Conservation (phyloP, 2,113 vertebrate genomes). For the Centropus bengalensis region DNA sequence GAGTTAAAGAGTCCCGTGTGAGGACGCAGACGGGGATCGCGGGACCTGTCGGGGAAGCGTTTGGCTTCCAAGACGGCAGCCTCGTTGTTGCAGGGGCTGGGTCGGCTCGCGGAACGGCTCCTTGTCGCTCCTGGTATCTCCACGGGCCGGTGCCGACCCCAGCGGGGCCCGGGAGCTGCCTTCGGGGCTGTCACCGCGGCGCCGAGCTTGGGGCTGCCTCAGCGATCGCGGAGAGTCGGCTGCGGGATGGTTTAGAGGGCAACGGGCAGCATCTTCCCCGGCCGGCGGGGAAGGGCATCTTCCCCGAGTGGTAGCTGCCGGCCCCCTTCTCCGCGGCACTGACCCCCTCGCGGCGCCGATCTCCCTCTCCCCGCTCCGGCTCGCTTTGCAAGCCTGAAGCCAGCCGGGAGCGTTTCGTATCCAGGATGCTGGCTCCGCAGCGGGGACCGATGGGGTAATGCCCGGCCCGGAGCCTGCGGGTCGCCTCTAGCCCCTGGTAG, state of each 20-base stretch:
- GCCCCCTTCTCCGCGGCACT: background rate
- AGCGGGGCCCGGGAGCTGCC: background rate
- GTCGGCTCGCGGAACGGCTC: background rate
- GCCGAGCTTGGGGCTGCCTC: background rate
- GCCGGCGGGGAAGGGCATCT: background rate
- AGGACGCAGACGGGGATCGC: background rate
- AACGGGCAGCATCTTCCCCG: background rate
- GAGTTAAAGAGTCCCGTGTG: constrained; percentile 22
- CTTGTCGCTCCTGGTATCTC: background rate
- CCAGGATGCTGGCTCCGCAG: background rate
- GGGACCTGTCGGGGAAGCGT: background rate
- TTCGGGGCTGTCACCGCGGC: background rate
- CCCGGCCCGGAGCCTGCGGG: background rate
- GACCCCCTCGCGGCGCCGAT: background rate
- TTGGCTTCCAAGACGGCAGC: background rate
- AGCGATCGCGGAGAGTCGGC: background rate
- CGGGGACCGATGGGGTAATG: constrained; percentile 35
- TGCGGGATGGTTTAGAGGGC: background rate
- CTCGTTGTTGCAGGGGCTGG: background rate
- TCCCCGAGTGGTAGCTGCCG: background rate
- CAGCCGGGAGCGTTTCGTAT: background rate
- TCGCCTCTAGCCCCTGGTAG: too few relatives aligned
- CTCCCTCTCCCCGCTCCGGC: background rate
- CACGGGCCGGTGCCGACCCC: background rate
- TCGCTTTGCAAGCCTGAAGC: background rate